Evolutionary conservation across 2,797 vertebrate genomes (phyloP).

Genomic region (Melanotaenia pygmaea): DNA sequence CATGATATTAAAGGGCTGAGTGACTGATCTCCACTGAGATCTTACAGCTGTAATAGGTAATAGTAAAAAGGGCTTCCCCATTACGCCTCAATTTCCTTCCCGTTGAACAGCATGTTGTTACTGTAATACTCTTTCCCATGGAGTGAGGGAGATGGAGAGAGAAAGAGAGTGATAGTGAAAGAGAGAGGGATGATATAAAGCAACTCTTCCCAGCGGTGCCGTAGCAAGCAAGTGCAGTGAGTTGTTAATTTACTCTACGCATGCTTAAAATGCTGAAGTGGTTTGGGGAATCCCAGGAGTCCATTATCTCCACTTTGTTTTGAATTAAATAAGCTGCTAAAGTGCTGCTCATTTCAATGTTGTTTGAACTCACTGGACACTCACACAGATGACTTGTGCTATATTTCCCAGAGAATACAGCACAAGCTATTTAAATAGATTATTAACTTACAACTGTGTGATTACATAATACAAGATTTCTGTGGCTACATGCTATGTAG

Average conservation of each 20-base stretch:
- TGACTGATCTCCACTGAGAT: slow-evolving; percentile 65
- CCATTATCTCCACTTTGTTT: slow-evolving; percentile 88
- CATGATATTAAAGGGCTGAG: slow-evolving; percentile 42
- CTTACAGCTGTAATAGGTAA: slow-evolving; percentile 52
- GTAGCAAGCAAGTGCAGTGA: slow-evolving; percentile 72
- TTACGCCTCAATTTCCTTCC: slow-evolving; percentile 60
- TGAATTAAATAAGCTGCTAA: slow-evolving; percentile 88
- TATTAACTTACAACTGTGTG: slow-evolving; percentile 52
- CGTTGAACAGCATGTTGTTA: slow-evolving; percentile 49
- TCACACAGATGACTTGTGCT: slow-evolving; percentile 73
- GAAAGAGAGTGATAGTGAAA: slow-evolving; percentile 51
- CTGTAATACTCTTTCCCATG: slow-evolving; percentile 57
- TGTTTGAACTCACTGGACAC: slow-evolving; percentile 86
- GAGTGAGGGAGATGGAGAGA: slow-evolving; percentile 42
- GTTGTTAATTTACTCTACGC: slow-evolving; percentile 85
- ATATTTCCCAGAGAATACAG: slow-evolving; percentile 71
- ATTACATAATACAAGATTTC: slow-evolving; percentile 35
- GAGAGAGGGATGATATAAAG: slow-evolving; percentile 73
- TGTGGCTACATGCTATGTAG: background rate
- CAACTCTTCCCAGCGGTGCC: slow-evolving; percentile 74
- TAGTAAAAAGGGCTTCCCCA: slow-evolving; percentile 61
- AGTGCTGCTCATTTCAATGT: slow-evolving; percentile 85
- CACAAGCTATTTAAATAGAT: slow-evolving; percentile 64
- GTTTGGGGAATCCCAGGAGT: slow-evolving; percentile 83
- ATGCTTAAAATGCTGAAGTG: slow-evolving; percentile 82